Conservation (phyloP, 2,113 vertebrate genomes). For the Tragelaphus imberbis region DNA sequence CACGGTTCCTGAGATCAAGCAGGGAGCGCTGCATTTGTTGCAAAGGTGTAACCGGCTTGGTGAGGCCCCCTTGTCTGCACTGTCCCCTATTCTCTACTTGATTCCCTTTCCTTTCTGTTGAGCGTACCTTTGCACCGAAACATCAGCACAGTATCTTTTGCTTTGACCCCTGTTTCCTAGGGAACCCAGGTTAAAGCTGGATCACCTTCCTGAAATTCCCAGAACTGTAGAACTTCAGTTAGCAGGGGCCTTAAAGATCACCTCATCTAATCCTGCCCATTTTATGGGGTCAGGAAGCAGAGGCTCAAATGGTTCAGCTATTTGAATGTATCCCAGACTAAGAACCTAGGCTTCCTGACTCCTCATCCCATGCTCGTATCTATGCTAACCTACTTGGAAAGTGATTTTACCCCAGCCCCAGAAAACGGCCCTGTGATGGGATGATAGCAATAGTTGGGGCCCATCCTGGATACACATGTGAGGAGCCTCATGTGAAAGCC, state of each 20-base stretch:
- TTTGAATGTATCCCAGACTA: not conserved
- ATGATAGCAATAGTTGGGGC: not conserved
- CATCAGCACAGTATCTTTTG: not conserved
- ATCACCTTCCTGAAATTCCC: not conserved
- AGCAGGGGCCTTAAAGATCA: not conserved
- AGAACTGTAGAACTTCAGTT: not conserved
- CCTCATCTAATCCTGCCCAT: not conserved
- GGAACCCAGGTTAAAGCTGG: not conserved
- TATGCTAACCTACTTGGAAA: not conserved
- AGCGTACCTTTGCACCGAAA: not conserved
- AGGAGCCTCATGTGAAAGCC: not conserved
- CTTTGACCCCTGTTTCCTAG: not conserved
- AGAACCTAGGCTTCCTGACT: not conserved
- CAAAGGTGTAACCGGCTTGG: not conserved
- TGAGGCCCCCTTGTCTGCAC: not conserved
- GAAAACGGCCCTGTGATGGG: not conserved
- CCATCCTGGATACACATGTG: not conserved
- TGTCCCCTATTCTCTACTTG: not conserved
- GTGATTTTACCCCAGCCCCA: not conserved
- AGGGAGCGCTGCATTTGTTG: fast-evolving
- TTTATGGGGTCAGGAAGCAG: not conserved
- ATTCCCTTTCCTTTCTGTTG: not conserved
- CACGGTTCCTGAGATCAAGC: not conserved
- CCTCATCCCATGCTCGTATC: not conserved
- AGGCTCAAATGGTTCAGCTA: not conserved